Evolutionary conservation across 1,140 invertebrate genomes (phyloP).

Genomic region (Trachymyrmex septentrionalis): DNA sequence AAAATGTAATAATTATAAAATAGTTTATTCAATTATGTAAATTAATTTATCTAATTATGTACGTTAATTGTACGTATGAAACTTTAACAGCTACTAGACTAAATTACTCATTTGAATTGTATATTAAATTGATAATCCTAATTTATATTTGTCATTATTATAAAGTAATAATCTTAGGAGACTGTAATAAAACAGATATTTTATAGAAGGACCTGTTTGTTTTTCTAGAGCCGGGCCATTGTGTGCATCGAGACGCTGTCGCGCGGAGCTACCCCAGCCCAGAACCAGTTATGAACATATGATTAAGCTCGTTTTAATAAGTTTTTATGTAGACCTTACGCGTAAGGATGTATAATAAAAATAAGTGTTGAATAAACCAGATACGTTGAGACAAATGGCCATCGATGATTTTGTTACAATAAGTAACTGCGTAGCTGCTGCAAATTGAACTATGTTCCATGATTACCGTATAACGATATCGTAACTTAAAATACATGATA

Average conservation of each 20-base stretch:
- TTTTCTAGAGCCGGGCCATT: slow-evolving; percentile 77
- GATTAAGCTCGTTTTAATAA: slow-evolving; percentile 85
- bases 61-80: no score
- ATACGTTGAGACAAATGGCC: slow-evolving; percentile 77
- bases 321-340: slow-evolving; percentile 85
- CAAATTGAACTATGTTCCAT: background rate
- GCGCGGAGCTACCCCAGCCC: slow-evolving; percentile 78
- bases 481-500: background rate
- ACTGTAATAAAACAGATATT: background rate
- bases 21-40: no score
- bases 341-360: slow-evolving; percentile 82
- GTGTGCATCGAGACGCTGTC: slow-evolving; percentile 71
- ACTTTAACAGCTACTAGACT: no score
- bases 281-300: slow-evolving; percentile 82
- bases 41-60: no score
- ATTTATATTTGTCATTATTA: background rate
- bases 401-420: slow-evolving; percentile 10
- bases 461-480: background rate
- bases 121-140: background rate
- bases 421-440: background rate
- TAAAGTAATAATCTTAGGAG: slow-evolving; percentile 1
- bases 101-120: background rate
- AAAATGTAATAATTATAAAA: background rate
- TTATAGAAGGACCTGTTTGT: slow-evolving; percentile 36
- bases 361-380: slow-evolving; percentile 84